phyloP scores from a whole-genome alignment of 2,888 invertebrate genomes.

The Caenorhabditis doughertyi region DNA sequence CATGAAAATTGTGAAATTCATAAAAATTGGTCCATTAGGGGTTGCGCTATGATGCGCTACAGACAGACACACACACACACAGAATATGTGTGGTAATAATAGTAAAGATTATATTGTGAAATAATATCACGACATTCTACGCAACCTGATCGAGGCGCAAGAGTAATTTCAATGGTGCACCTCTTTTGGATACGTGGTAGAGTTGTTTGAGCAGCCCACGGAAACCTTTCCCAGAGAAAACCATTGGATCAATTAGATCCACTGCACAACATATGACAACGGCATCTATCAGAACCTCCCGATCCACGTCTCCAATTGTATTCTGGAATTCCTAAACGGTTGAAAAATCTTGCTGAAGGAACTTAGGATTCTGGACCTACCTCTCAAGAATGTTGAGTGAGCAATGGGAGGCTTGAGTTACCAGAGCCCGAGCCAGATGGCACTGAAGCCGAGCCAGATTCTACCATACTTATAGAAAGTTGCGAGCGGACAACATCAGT shows the following conservation, averaged over 20 bases:
- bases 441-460: neutral
- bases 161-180: neutral
- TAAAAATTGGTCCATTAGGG: too few species aligned
- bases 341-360: conserved; percentile 4
- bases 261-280: conserved; percentile 69
- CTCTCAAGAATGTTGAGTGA: conserved; percentile 61
- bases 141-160: too few species aligned
- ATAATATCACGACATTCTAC: too few species aligned
- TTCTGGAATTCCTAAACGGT: conserved; percentile 58
- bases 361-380: conserved; percentile 21
- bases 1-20: too few species aligned
- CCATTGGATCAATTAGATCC: conserved; percentile 70
- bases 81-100: too few species aligned
- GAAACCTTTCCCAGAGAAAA: conserved; percentile 70
- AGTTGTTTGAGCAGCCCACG: conserved; percentile 55
- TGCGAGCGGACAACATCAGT: conserved; percentile 7
- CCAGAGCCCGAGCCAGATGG: neutral
- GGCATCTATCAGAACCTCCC: conserved; percentile 69
- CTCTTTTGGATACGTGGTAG: conserved; percentile 61
- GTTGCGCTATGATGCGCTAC: too few species aligned
- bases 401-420: neutral
- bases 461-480: conserved; percentile 29
- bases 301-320: conserved; percentile 71
- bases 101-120: too few species aligned
- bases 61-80: too few species aligned